These are phyloP conservation scores for Scaptomyza hsui DNA, from an alignment of 1,140 invertebrate genomes.

Conservation along the genomic window DNA sequence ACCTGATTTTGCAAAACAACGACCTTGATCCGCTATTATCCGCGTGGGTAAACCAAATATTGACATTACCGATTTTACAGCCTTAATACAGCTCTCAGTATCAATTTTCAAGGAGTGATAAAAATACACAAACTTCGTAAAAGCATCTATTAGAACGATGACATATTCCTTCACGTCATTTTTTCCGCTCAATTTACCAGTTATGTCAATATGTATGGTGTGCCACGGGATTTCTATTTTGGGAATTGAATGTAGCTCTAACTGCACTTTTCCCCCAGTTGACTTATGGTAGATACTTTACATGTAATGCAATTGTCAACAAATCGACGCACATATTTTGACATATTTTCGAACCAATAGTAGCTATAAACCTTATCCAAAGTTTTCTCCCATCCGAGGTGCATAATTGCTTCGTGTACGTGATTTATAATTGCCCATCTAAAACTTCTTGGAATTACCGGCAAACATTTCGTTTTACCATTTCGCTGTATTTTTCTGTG, in stretches of 20 bases:
- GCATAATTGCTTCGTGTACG: slow-evolving; percentile 51
- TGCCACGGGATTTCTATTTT: slow-evolving; percentile 33
- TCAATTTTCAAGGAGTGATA: slow-evolving; percentile 14
- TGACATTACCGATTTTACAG: slow-evolving; percentile 18
- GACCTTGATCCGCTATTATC: slow-evolving; percentile 68
- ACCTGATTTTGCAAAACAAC: slow-evolving; percentile 65
- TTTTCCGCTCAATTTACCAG: slow-evolving; percentile 6
- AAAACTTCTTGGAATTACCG: slow-evolving; percentile 62
- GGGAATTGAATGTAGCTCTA: slow-evolving; percentile 45
- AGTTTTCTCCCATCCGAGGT: slow-evolving; percentile 64
- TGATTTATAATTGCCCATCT: slow-evolving; percentile 65
- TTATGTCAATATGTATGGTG: slow-evolving; percentile 31
- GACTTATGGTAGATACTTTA: slow-evolving; percentile 45
- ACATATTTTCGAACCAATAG: slow-evolving; percentile 57
- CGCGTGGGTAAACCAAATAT: slow-evolving; percentile 58
- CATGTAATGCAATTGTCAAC: slow-evolving; percentile 62
- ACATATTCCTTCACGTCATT: slow-evolving; percentile 9
- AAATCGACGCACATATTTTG: slow-evolving; percentile 59
- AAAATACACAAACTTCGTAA: slow-evolving; percentile 48
- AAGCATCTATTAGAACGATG: slow-evolving; percentile 44
- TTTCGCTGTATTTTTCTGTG: slow-evolving; percentile 43
- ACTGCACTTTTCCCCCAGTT: slow-evolving; percentile 36
- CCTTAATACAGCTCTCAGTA: no score
- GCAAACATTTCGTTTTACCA: slow-evolving; percentile 52
- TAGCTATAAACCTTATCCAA: slow-evolving; percentile 48